Conservation (phyloP, 2,888 invertebrate genomes). For the Quadriops clusia region DNA sequence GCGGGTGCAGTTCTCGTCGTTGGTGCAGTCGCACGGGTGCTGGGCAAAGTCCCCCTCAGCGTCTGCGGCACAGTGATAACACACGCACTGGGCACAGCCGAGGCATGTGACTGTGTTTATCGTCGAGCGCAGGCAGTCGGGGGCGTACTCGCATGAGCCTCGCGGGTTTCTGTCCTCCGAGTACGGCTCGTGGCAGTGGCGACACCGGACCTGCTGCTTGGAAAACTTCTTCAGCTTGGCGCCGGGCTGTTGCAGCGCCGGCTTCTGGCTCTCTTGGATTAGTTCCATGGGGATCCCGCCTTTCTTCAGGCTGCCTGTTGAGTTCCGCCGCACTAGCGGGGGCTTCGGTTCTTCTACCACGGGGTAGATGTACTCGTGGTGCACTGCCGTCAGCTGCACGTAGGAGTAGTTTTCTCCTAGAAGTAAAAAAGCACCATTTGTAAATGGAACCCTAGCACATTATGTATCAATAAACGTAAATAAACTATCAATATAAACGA, state of each 20-base stretch:
- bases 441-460: not conserved
- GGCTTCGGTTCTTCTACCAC: conserved; percentile 45
- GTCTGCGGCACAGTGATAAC: conserved; percentile 90
- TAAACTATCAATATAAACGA: too few species aligned
- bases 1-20: conserved; percentile 61
- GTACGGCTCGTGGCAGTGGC: conserved; percentile 74
- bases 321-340: conserved; percentile 35
- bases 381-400: conserved; percentile 69
- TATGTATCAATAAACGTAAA: too few species aligned
- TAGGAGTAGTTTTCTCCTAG: conserved; percentile 65
- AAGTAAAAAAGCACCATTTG: conserved; percentile 6
- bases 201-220: conserved; percentile 37
- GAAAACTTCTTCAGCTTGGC: conserved; percentile 33
- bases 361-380: conserved; percentile 86
- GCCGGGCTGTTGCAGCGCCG: conserved; percentile 37
- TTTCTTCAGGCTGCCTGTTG: conserved; percentile 55
- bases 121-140: conserved; percentile 68
- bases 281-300: conserved; percentile 41
- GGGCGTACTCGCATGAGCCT: conserved; percentile 77
- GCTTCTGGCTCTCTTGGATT: conserved; percentile 40
- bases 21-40: conserved; percentile 72
- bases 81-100: conserved; percentile 67
- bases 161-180: conserved; percentile 72
- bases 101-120: conserved; percentile 77
- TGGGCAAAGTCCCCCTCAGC: conserved; percentile 77